phyloP scores from a whole-genome alignment of 2,888 invertebrate genomes.

The Tuberolachnus salignus region DNA sequence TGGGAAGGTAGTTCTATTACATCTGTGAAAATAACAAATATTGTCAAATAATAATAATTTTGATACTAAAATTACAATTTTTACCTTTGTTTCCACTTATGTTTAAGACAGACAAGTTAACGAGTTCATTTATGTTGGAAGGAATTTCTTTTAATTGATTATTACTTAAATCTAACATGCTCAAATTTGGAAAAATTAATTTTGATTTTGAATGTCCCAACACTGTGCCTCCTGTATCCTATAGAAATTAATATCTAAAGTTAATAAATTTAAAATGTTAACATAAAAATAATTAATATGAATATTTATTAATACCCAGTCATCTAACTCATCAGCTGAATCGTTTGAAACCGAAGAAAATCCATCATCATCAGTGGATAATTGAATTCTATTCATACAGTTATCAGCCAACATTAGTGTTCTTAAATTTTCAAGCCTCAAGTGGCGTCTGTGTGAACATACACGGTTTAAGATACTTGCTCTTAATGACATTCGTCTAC shows the following conservation, averaged over 20 bases:
- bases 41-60: not conserved
- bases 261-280: conserved; percentile 1
- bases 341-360: conserved; percentile 63
- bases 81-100: conserved; percentile 81
- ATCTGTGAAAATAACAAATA: conserved; percentile 64
- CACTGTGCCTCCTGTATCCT: conserved; percentile 29
- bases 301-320: conserved; percentile 58
- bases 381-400: conserved; percentile 77
- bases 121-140: conserved; percentile 80
- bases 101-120: conserved; percentile 90
- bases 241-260: not conserved
- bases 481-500: conserved; percentile 65
- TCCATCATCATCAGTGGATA: conserved; percentile 82
- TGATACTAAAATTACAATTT: conserved; percentile 55
- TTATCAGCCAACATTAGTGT: conserved; percentile 88
- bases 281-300: not conserved
- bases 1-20: conserved; percentile 90
- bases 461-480: conserved; percentile 79
- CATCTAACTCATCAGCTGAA: conserved; percentile 66
- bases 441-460: conserved; percentile 83
- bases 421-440: conserved; percentile 79
- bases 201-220: conserved; percentile 63
- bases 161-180: conserved; percentile 92
- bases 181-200: conserved; percentile 89
- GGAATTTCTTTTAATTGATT: conserved; percentile 83